Evolutionary conservation across 2,888 invertebrate species (phyloP).

Genomic region (Erebia ligea): DNA sequence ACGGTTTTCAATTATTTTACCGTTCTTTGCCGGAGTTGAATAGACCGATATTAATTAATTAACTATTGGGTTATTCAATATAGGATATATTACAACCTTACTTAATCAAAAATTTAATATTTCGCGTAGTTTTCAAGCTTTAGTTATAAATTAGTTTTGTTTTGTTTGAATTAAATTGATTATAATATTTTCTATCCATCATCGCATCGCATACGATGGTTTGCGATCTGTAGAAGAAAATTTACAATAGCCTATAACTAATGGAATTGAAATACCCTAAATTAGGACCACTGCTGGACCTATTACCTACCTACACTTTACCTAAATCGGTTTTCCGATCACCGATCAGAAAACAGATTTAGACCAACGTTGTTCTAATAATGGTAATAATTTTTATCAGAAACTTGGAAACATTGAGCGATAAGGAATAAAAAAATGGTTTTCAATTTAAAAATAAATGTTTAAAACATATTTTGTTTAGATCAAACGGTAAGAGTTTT

Average conservation of each 20-base stretch:
- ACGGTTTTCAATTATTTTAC: conserved; percentile 75
- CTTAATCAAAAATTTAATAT: background rate
- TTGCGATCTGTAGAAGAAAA: background rate
- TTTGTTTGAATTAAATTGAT: background rate
- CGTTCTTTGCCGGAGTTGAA: conserved; percentile 61
- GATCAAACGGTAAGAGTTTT: conserved; percentile 21
- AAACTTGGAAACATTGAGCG: background rate
- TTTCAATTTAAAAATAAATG: too few species aligned
- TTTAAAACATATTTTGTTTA: background rate
- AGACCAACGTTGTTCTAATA: background rate
- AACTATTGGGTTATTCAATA: conserved; percentile 69
- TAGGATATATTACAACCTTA: background rate
- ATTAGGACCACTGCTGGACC: background rate
- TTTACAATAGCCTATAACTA: background rate
- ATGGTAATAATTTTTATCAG: background rate
- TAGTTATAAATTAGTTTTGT: background rate
- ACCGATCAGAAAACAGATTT: background rate
- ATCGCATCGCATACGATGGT: background rate
- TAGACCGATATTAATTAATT: conserved; percentile 74
- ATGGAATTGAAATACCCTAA: background rate
- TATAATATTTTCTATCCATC: background rate
- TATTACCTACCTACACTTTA: background rate
- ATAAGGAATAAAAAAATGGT: too few species aligned
- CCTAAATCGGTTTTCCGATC: background rate
- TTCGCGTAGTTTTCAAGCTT: background rate